Percentiles rank a stretch among this genome's conserved stretches.
Conservation (phyloP, 2,888 invertebrate genomes). For the Eupsilia transversa region DNA sequence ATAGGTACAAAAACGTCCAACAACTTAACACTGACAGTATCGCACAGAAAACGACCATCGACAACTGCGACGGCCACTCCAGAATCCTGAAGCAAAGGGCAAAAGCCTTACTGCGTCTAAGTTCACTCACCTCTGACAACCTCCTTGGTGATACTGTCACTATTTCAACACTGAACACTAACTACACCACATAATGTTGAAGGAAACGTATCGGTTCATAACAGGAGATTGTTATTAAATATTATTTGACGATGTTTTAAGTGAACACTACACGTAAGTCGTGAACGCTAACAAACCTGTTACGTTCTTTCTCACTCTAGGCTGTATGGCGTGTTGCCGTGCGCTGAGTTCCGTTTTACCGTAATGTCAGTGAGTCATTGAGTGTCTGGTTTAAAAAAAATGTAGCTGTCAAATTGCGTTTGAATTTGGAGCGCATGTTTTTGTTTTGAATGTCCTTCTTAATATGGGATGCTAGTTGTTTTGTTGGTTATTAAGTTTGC, state of each 20-base stretch:
- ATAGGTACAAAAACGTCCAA: slow-evolving; percentile 6
- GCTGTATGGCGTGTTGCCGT: slow-evolving; percentile 77
- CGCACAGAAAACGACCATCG: slow-evolving; percentile 54
- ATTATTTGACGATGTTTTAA: slow-evolving; percentile 79
- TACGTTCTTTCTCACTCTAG: slow-evolving; percentile 84
- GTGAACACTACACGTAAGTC: slow-evolving; percentile 76
- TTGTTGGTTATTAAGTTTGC: slow-evolving; percentile 8
- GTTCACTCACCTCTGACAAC: slow-evolving; percentile 83
- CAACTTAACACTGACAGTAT: slow-evolving; percentile 49
- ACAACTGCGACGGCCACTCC: slow-evolving; percentile 60
- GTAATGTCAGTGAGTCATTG: slow-evolving; percentile 55
- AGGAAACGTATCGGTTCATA: slow-evolving; percentile 72
- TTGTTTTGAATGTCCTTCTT: slow-evolving; percentile 1
- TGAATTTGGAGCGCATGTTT: slow-evolving; percentile 42
- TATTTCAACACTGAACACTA: slow-evolving; percentile 70
- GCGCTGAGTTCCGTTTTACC: slow-evolving; percentile 46
- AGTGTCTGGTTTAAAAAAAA: slow-evolving; percentile 27
- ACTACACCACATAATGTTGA: slow-evolving; percentile 71
- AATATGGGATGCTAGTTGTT: neutral
- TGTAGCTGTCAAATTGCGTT: slow-evolving; percentile 39
- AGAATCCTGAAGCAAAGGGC: slow-evolving; percentile 77
- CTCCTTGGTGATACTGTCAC: slow-evolving; percentile 72
- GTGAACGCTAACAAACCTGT: slow-evolving; percentile 79
- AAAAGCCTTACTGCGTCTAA: slow-evolving; percentile 76
- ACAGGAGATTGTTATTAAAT: slow-evolving; percentile 83